Evolutionary conservation across 2,888 invertebrate genomes (phyloP).

Genomic region (Thumatha senex): DNA sequence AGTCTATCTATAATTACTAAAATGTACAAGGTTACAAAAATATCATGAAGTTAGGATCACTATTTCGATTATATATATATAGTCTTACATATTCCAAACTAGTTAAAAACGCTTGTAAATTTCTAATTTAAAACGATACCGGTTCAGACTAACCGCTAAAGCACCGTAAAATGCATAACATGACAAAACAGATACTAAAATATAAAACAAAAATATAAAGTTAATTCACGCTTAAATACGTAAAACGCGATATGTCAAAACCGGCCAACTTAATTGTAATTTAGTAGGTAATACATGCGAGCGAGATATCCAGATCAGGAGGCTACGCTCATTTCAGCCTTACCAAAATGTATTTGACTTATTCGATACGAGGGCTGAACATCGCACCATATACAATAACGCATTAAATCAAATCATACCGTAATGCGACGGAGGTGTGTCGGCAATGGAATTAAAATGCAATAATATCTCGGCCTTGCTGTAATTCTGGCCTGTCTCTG

Average conservation of each 20-base stretch:
- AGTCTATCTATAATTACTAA: no score
- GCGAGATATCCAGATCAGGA: slow-evolving; percentile 60
- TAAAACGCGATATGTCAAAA: slow-evolving; percentile 56
- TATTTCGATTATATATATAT: no score
- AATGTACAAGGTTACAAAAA: no score
- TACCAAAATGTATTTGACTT: slow-evolving; percentile 66
- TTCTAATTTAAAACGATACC: no score
- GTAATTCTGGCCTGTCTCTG: slow-evolving; percentile 78
- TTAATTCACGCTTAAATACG: slow-evolving; percentile 31
- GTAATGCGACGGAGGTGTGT: slow-evolving; percentile 75
- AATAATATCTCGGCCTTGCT: slow-evolving; percentile 73
- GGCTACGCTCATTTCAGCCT: slow-evolving; percentile 54
- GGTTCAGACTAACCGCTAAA: background rate
- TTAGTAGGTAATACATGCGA: slow-evolving; percentile 59
- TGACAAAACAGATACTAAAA: slow-evolving; percentile 30
- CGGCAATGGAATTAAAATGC: slow-evolving; percentile 76
- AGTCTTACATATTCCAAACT: no score
- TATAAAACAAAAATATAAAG: slow-evolving; percentile 18
- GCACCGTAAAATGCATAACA: slow-evolving; percentile 19
- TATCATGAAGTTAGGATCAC: no score
- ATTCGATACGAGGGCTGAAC: slow-evolving; percentile 46
- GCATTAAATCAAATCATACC: slow-evolving; percentile 74
- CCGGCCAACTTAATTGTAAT: slow-evolving; percentile 62
- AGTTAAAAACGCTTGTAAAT: no score
- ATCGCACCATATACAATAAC: slow-evolving; percentile 63